Conservation (phyloP, 1,140 invertebrate genomes). For the Stegodyphus mimosarum region DNA sequence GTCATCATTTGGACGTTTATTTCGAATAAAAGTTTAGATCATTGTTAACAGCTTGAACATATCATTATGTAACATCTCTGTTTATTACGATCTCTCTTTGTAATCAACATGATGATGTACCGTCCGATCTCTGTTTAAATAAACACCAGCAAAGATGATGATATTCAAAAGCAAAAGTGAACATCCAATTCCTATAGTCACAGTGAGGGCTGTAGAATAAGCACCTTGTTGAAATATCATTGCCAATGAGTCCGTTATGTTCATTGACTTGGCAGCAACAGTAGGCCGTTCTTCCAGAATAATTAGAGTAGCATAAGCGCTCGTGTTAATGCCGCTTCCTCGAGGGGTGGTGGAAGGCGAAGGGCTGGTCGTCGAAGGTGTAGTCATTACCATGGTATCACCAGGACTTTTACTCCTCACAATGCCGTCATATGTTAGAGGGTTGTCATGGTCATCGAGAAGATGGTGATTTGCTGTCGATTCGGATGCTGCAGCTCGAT, state of each 20-base stretch:
- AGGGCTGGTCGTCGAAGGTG: slow-evolving; percentile 30
- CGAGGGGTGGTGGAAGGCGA: neutral
- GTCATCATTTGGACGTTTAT: no score
- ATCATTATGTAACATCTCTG: no score
- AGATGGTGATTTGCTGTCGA: slow-evolving; percentile 76
- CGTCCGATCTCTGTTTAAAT: slow-evolving; percentile 87
- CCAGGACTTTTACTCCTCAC: slow-evolving; percentile 17
- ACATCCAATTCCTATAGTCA: slow-evolving; percentile 92
- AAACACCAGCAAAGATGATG: slow-evolving; percentile 91
- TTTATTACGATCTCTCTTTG: slow-evolving; percentile 35
- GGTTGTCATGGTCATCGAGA: slow-evolving; percentile 75
- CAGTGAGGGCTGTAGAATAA: slow-evolving; percentile 89
- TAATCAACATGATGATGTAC: slow-evolving; percentile 67
- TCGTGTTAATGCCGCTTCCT: neutral
- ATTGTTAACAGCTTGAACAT: no score
- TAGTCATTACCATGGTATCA: neutral
- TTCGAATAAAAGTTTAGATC: no score
- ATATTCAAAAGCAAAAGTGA: slow-evolving; percentile 90
- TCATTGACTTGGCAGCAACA: slow-evolving; percentile 34
- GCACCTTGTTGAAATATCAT: slow-evolving; percentile 71
- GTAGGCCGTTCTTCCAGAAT: slow-evolving; percentile 45
- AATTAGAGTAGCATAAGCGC: slow-evolving; percentile 29
- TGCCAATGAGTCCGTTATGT: slow-evolving; percentile 56
- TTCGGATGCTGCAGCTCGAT: slow-evolving; percentile 72
- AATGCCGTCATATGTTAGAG: slow-evolving; percentile 69